Evolutionary conservation across 2,113 vertebrate species (phyloP).

Genomic region (Acrocephalus kingi): DNA sequence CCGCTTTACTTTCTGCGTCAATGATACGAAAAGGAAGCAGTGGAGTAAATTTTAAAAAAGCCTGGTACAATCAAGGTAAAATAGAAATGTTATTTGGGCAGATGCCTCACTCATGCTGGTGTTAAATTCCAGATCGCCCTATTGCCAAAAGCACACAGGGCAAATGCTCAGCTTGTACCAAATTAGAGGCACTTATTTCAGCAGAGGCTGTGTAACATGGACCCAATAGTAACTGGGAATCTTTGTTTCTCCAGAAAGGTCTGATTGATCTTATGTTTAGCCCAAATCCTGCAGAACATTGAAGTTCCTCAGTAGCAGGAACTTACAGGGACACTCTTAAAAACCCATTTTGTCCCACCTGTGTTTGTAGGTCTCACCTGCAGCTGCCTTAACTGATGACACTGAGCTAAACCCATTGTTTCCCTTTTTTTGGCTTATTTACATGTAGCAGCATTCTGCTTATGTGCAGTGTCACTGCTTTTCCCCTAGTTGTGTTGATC

Average conservation of each 20-base stretch:
- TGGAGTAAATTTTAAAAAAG: background rate
- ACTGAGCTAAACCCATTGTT: background rate
- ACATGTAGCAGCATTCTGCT: background rate
- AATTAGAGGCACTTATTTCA: background rate
- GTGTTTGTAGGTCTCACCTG: background rate
- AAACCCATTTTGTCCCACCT: background rate
- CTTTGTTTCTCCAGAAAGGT: background rate
- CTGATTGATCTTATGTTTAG: background rate
- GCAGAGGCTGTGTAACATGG: background rate
- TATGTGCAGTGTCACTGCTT: background rate
- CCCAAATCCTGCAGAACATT: background rate
- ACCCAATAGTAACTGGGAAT: background rate
- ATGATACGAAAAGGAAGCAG: background rate
- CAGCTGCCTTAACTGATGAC: background rate
- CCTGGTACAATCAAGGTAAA: background rate
- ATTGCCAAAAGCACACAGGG: background rate
- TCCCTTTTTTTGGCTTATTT: background rate
- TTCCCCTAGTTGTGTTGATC: constrained; percentile 25
- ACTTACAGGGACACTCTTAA: background rate
- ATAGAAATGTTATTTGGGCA: background rate
- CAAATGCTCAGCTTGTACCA: background rate
- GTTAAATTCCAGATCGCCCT: background rate
- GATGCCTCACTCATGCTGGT: background rate
- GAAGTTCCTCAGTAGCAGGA: background rate
- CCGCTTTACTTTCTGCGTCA: background rate